phyloP scores from a whole-genome alignment of 2,797 vertebrate species.

The Notamacropus eugenii region DNA sequence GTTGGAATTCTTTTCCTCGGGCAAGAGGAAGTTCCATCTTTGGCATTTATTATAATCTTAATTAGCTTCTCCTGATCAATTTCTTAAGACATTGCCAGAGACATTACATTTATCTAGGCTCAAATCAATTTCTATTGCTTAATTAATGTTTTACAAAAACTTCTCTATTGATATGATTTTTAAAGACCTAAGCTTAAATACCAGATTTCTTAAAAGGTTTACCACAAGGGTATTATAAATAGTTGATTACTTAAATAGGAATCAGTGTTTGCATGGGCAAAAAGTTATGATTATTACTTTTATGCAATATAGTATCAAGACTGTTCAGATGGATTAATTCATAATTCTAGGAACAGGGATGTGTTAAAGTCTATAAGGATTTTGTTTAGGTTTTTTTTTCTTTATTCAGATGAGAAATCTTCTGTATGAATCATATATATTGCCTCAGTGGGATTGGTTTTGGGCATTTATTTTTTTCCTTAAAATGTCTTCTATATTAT shows the following conservation, averaged over 20 bases:
- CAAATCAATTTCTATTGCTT: neutral
- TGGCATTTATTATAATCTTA: constrained; percentile 25
- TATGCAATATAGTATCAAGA: neutral
- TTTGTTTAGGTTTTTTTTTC: neutral
- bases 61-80: neutral
- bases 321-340: neutral
- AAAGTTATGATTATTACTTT: neutral
- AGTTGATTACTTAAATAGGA: constrained; percentile 23
- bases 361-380: neutral
- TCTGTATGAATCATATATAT: constrained; percentile 28
- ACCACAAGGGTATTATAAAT: constrained; percentile 11
- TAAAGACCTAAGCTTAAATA: neutral
- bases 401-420: constrained; percentile 21
- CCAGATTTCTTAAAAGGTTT: neutral
- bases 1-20: neutral
- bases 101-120: neutral
- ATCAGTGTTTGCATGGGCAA: neutral
- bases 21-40: neutral
- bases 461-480: constrained; percentile 36
- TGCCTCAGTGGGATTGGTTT: constrained; percentile 32
- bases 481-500: constrained; percentile 62
- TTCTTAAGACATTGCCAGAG: neutral
- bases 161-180: neutral
- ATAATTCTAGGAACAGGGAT: neutral
- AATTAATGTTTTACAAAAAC: neutral